A percentile compares a stretch with the other conserved stretches of the same genome.
These are phyloP conservation scores for Ips typographus DNA, from an alignment of 1,140 invertebrate genomes.

Conservation along the genomic window DNA sequence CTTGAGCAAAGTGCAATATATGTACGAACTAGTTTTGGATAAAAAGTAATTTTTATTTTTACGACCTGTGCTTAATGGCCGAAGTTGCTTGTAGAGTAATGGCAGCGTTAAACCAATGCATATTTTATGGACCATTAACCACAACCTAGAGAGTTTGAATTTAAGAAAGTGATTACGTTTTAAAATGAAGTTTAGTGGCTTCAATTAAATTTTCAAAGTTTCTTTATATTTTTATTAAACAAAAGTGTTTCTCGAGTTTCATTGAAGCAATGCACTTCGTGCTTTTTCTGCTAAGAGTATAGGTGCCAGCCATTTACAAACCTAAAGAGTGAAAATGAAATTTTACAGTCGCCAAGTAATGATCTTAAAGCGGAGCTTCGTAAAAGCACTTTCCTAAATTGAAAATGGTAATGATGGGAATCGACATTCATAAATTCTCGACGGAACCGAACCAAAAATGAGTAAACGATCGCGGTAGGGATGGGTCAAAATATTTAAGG, in stretches of 20 bases:
- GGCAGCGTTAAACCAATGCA: conserved; percentile 9
- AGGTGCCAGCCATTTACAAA: neutral
- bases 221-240: neutral
- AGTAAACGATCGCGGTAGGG: neutral
- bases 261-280: too few relatives aligned
- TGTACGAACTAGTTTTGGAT: conserved; percentile 4
- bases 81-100: neutral
- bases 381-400: conserved; percentile 32
- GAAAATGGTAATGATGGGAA: conserved; percentile 36
- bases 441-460: conserved; percentile 24
- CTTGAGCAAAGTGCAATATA: neutral
- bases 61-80: neutral
- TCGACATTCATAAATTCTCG: conserved; percentile 33
- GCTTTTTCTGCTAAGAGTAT: too few relatives aligned
- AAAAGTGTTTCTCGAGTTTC: neutral
- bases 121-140: conserved; percentile 9
- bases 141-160: conserved; percentile 2
- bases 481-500: too few relatives aligned
- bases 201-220: neutral
- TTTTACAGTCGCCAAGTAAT: conserved; percentile 20
- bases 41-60: conserved; percentile 8
- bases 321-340: conserved; percentile 6
- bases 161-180: conserved; percentile 17
- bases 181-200: neutral
- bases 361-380: conserved; percentile 14